Percentiles rank a stretch among this genome's conserved stretches.
phyloP scores from a whole-genome alignment of 2,797 vertebrate genomes.

The Orientallactaga sibirica region DNA sequence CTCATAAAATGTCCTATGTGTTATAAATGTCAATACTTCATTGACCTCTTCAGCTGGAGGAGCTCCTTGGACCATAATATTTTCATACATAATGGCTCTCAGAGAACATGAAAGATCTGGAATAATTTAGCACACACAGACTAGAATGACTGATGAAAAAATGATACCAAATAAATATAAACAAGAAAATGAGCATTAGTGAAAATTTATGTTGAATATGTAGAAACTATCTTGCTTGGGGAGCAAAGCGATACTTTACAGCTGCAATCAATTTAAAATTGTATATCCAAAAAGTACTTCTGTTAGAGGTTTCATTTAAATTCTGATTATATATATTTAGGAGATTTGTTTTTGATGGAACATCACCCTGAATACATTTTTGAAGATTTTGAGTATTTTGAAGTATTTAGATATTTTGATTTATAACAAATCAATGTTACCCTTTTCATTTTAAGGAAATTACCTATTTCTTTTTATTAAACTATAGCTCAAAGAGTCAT shows the following conservation, averaged over 20 bases:
- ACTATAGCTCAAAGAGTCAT: slow-evolving; percentile 91
- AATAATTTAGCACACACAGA: not conserved
- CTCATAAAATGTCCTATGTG: not conserved
- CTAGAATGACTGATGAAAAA: not conserved
- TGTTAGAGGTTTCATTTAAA: not conserved
- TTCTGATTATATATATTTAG: not conserved
- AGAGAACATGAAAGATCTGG: not conserved
- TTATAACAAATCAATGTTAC: slow-evolving; percentile 45
- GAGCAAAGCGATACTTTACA: slow-evolving; percentile 7
- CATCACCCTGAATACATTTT: slow-evolving; percentile 47
- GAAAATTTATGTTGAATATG: not conserved
- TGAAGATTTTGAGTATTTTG: slow-evolving; percentile 43
- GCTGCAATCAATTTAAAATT: slow-evolving; percentile 51
- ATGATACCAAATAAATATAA: slow-evolving; percentile 19
- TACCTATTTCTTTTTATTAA: slow-evolving; percentile 75
- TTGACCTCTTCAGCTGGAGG: not conserved
- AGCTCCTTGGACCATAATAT: slow-evolving; percentile 4
- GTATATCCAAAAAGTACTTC: slow-evolving; percentile 17
- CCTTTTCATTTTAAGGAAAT: slow-evolving; percentile 63
- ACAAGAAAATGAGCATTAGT: slow-evolving; percentile 41
- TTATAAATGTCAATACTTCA: not conserved
- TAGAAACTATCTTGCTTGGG: slow-evolving; percentile 28
- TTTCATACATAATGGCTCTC: not conserved
- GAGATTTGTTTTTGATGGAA: slow-evolving; percentile 39
- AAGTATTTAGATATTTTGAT: slow-evolving; percentile 36